A percentile compares a stretch with the other conserved stretches of the same genome.
phyloP scores from a whole-genome alignment of 2,797 vertebrate genomes.

The Hypotaenidia okinawae region DNA sequence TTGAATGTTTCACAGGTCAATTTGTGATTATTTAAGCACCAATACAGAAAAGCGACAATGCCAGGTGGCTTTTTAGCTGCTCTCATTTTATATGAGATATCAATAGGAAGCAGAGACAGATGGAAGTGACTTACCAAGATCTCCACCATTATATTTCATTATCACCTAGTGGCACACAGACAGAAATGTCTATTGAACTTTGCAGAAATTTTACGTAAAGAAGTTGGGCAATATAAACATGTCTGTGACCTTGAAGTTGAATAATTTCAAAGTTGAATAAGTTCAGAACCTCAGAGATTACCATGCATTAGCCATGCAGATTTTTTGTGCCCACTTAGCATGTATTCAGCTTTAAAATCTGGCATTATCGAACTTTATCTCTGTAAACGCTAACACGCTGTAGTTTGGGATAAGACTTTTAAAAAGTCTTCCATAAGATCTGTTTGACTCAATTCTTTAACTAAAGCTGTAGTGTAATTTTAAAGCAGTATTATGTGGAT shows the following conservation, averaged over 20 bases:
- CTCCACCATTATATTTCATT: background rate
- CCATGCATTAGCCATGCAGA: fast-evolving
- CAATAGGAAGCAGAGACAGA: background rate
- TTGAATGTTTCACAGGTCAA: background rate
- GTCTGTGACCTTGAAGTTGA: background rate
- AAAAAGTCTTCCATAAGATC: background rate
- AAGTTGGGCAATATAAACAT: background rate
- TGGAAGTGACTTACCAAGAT: background rate
- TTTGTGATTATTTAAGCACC: background rate
- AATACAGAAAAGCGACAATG: background rate
- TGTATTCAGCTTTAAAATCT: background rate
- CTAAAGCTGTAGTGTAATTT: background rate
- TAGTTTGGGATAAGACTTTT: background rate
- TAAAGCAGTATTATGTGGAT: background rate
- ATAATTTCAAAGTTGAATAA: background rate
- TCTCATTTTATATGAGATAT: background rate
- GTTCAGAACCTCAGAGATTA: background rate
- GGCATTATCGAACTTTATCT: background rate
- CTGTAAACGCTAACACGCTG: background rate
- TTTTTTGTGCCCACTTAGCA: background rate
- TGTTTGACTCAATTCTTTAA: background rate
- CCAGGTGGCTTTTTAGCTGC: background rate
- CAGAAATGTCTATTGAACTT: background rate
- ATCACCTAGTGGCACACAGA: background rate
- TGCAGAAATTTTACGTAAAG: background rate